Evolutionary conservation across 2,888 invertebrate species (phyloP).

Genomic region (Heliconius charithonia): DNA sequence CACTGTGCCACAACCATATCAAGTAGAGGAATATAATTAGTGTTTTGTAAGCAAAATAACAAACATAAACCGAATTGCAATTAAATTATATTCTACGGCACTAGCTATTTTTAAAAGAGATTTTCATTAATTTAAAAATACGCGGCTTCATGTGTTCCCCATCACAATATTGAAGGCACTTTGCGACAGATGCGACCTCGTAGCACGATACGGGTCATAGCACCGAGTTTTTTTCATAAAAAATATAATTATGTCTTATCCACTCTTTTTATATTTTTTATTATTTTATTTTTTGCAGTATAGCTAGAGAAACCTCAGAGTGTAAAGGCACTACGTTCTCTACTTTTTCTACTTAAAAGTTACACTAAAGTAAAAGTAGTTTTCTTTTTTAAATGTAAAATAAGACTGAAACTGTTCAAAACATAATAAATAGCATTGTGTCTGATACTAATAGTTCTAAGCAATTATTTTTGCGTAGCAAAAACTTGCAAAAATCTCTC

Average conservation of each 20-base stretch:
- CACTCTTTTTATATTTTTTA: background rate
- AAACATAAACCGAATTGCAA: slow-evolving; percentile 7
- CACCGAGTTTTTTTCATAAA: background rate
- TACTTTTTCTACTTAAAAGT: no score
- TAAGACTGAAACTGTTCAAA: no score
- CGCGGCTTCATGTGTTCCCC: slow-evolving; percentile 14
- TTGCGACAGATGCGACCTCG: slow-evolving; percentile 27
- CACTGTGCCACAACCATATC: background rate
- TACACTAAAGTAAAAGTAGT: no score
- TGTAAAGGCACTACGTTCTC: no score
- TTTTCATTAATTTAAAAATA: slow-evolving; percentile 22
- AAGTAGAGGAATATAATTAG: no score
- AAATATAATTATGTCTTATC: background rate
- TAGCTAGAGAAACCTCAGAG: no score
- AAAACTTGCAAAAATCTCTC: no score
- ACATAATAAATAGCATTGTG: no score
- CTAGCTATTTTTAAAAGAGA: background rate
- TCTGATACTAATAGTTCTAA: no score
- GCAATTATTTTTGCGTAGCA: no score
- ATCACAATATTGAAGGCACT: slow-evolving; percentile 20
- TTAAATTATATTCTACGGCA: background rate
- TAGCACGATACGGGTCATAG: slow-evolving; percentile 9
- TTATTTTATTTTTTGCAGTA: background rate
- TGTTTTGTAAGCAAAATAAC: background rate
- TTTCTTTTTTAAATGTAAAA: no score